phyloP scores from a whole-genome alignment of 2,113 vertebrate genomes.

The Ctenodactylus gundi region DNA sequence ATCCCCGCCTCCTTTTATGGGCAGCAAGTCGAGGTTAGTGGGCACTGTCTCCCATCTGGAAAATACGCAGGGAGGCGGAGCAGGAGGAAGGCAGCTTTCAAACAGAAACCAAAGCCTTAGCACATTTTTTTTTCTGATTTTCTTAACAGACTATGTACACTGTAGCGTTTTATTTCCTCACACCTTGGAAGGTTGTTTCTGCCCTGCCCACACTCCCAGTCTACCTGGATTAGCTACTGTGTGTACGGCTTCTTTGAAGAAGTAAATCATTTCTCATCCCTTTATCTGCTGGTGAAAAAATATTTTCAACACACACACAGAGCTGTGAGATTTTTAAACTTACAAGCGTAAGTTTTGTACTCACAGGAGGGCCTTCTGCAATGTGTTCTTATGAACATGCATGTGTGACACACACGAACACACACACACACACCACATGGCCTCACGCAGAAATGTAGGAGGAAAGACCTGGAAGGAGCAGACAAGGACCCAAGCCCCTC shows the following conservation, averaged over 20 bases:
- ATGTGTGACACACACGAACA: background rate
- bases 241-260: background rate
- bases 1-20: conserved; percentile 74
- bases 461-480: background rate
- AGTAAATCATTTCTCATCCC: background rate
- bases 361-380: background rate
- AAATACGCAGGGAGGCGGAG: conserved; percentile 26
- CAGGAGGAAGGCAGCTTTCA: conserved; percentile 52
- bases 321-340: background rate
- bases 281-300: background rate
- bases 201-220: background rate
- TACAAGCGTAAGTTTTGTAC: background rate
- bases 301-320: background rate
- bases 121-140: background rate
- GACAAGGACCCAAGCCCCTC: too few relatives aligned
- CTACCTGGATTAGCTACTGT: background rate
- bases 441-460: background rate
- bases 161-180: conserved; percentile 34
- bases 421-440: background rate
- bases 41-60: background rate
- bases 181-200: background rate
- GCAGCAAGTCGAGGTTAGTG: conserved; percentile 38
- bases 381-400: background rate
- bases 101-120: conserved; percentile 29
- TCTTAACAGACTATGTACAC: background rate